These are phyloP conservation scores for Andrena minutula DNA, from an alignment of 2,888 invertebrate species.

Conservation along the genomic window DNA sequence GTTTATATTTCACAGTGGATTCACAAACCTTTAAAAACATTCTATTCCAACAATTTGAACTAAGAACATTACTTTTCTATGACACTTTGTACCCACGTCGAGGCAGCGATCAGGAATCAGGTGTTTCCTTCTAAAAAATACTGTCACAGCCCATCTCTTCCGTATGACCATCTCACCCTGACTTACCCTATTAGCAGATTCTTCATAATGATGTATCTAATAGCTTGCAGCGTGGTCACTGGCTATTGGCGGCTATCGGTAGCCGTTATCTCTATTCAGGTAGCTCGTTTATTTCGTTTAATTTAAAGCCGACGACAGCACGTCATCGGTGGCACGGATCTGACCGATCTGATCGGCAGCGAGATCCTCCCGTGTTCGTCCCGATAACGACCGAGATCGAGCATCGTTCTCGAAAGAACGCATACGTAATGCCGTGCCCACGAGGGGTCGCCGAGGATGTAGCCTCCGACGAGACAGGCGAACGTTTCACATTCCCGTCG, in stretches of 20 bases:
- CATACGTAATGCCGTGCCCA: slow-evolving; percentile 56
- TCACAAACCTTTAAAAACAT: no score
- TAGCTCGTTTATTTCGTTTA: slow-evolving; percentile 65
- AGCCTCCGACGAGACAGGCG: slow-evolving; percentile 47
- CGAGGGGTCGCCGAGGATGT: slow-evolving; percentile 45
- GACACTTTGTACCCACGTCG: no score
- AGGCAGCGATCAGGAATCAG: no score
- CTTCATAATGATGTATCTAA: background rate
- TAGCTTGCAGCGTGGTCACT: background rate
- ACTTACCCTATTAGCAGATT: background rate
- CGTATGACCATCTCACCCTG: no score
- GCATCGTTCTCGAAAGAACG: slow-evolving; percentile 43
- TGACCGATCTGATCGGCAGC: slow-evolving; percentile 48
- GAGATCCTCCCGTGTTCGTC: slow-evolving; percentile 46
- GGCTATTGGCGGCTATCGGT: slow-evolving; percentile 2
- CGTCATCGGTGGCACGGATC: slow-evolving; percentile 46
- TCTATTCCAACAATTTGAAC: no score
- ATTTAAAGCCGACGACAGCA: slow-evolving; percentile 56
- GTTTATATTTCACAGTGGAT: no score
- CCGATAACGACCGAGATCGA: slow-evolving; percentile 44
- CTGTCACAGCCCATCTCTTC: no score
- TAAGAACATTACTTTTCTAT: no score
- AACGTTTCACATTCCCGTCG: slow-evolving; percentile 68
- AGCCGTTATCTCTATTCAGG: slow-evolving; percentile 51
- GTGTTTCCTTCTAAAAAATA: no score